Percentiles rank a stretch among this genome's conserved stretches.
These are phyloP conservation scores for Pterocles gutturalis DNA, from an alignment of 2,113 vertebrate genomes.

Conservation along the genomic window DNA sequence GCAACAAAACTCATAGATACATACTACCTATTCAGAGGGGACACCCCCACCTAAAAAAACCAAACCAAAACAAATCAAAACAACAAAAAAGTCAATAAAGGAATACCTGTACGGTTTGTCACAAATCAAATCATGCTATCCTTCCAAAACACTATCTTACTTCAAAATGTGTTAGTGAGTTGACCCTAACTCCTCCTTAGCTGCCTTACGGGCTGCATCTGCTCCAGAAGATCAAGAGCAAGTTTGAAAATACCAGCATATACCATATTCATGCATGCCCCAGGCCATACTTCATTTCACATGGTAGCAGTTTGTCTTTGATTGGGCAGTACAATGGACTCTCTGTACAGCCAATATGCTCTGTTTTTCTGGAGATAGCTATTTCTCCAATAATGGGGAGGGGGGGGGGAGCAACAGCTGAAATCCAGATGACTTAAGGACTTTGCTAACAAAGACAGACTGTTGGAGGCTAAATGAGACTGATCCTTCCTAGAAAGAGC, in stretches of 20 bases:
- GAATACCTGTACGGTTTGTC: background rate
- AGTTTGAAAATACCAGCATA: background rate
- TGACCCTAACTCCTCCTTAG: background rate
- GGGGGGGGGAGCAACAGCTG: background rate
- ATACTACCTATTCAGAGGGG: background rate
- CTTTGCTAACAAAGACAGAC: slow-evolving; percentile 49
- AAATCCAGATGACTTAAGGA: slow-evolving; percentile 63
- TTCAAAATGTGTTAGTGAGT: background rate
- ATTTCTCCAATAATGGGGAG: background rate
- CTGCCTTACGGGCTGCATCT: background rate
- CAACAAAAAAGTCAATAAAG: background rate
- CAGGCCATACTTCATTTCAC: background rate
- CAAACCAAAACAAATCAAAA: background rate
- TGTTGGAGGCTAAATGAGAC: slow-evolving; percentile 42
- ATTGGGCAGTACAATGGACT: slow-evolving; percentile 5
- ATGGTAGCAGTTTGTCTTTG: background rate
- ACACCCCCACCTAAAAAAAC: background rate
- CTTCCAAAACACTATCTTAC: background rate
- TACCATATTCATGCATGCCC: background rate
- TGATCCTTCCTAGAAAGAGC: slow-evolving; percentile 61
- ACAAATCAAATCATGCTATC: background rate
- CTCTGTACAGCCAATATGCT: slow-evolving; percentile 16
- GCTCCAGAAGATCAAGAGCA: background rate
- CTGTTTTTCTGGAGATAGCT: slow-evolving; percentile 7
- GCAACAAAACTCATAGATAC: background rate